Evolutionary conservation across 2,113 vertebrate genomes (phyloP).

Genomic region (Bos indicus): DNA sequence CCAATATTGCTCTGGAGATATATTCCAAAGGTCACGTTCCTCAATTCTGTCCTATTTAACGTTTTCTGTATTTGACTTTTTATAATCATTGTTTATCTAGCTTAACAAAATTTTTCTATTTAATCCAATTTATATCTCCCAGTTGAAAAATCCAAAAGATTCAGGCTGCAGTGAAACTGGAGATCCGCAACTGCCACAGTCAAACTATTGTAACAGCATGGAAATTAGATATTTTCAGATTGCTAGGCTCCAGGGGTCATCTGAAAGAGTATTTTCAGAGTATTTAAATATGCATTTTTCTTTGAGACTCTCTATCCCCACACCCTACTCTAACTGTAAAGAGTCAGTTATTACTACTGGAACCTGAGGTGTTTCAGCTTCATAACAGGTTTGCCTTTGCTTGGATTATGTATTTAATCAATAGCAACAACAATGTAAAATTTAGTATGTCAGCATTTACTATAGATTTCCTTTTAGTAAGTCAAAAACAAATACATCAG

Average conservation of each 20-base stretch:
- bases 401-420: background rate
- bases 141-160: background rate
- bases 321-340: background rate
- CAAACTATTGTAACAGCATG: background rate
- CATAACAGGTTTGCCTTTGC: background rate
- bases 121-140: background rate
- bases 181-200: background rate
- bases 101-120: background rate
- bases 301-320: background rate
- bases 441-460: background rate
- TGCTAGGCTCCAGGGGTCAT: background rate
- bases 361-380: background rate
- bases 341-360: background rate
- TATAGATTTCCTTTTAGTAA: background rate
- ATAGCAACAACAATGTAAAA: slow-evolving; percentile 5
- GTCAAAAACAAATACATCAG: slow-evolving; percentile 33
- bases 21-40: background rate
- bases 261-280: background rate
- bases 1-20: background rate
- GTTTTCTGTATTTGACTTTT: background rate
- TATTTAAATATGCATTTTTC: background rate
- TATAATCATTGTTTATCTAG: background rate
- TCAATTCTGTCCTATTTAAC: slow-evolving; percentile 19
- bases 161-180: background rate
- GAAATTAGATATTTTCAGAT: background rate